Conservation (phyloP, 2,797 vertebrate genomes). For the Oreonectes daqikongensis region DNA sequence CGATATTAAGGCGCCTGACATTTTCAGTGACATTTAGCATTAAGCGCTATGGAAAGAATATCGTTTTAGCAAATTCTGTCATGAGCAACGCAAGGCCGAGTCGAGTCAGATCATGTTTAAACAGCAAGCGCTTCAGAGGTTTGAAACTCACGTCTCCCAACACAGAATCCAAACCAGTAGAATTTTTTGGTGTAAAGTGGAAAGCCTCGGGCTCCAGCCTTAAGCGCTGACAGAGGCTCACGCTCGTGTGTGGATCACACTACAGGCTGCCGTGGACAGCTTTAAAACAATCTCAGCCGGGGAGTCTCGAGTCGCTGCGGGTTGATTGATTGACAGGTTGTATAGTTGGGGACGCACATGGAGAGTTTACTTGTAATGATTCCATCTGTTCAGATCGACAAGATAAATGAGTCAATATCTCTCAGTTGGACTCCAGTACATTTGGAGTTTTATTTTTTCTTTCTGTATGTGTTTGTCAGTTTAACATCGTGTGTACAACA, state of each 20-base stretch:
- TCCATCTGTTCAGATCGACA: constrained; percentile 49
- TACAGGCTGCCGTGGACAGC: constrained; percentile 15
- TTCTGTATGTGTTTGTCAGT: constrained; percentile 29
- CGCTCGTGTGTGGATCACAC: constrained; percentile 28
- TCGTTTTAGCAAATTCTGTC: constrained; percentile 18
- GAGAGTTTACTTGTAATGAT: constrained; percentile 43
- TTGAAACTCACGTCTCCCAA: neutral
- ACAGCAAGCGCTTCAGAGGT: neutral
- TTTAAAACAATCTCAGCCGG: constrained; percentile 10
- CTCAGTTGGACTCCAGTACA: constrained; percentile 39
- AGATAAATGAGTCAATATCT: constrained; percentile 69
- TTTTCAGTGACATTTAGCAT: constrained; percentile 50
- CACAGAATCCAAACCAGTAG: neutral
- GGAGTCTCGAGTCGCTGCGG: constrained; percentile 52
- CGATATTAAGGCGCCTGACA: constrained; percentile 33
- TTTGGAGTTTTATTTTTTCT: constrained; percentile 14
- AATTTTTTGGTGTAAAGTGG: neutral
- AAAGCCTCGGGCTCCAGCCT: constrained; percentile 36
- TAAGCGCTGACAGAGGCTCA: constrained; percentile 29
- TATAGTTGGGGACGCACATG: constrained; percentile 55
- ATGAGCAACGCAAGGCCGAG: constrained; percentile 9
- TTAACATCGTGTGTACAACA: neutral
- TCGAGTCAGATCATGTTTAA: constrained; percentile 36
- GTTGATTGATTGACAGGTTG: constrained; percentile 44
- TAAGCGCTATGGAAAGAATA: constrained; percentile 28